Base-by-base conservation (phyloP, 2,888 invertebrate genomes). In the Marronus borbonicus region DNA sequence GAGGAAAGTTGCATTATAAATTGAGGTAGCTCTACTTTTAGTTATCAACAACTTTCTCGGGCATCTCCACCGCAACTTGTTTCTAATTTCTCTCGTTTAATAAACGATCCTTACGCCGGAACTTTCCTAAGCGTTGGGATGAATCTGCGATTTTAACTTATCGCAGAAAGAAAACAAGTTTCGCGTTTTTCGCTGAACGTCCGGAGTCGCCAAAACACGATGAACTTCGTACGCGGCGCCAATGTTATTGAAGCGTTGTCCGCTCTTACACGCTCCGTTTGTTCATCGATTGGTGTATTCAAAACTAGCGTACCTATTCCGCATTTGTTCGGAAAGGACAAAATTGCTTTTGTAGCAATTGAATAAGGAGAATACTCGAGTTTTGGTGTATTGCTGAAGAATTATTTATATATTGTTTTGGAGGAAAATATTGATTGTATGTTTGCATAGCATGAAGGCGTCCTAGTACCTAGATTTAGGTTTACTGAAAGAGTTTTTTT, bases 231-330 rank as follows among this genome's bases (percentile, higher is more conserved):
- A 8, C 8, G 44, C 8, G 44, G 44, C 12, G 44, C 44, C 44
- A 55, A 62, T n/a, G 24, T 62, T n/a, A 31, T 14, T 0, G 62
- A 28, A 62, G 28, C 62, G 12, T 62, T 62, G 62, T 28, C 31
- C 62, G 31, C 62, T 62, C 24, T 62, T 62, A 62, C n/a, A 62
- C 62, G 28, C n/a, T 62, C 20, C 28, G 62, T 62, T 62, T 31
- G 14, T 62, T 1, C 31, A 62, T 62, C 62, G 62, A 62, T 62
- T 31, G 28, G 8, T 20, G 62, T 62, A 62, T 62, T 62, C 62
- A 28, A 28, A 62, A 5, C 10, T 55, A 12, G 12, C 14, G 24
- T 14, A 62, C 3, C 31, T 31, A 31, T 28, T 12, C 28, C 55
- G 31, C 14, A 31, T 28, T 62, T 62, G 31, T 62, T 62, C 28